A percentile compares a stretch with the other conserved stretches of the same genome.
Conservation (phyloP, 2,797 vertebrate genomes). For the Silurus aristotelis region DNA sequence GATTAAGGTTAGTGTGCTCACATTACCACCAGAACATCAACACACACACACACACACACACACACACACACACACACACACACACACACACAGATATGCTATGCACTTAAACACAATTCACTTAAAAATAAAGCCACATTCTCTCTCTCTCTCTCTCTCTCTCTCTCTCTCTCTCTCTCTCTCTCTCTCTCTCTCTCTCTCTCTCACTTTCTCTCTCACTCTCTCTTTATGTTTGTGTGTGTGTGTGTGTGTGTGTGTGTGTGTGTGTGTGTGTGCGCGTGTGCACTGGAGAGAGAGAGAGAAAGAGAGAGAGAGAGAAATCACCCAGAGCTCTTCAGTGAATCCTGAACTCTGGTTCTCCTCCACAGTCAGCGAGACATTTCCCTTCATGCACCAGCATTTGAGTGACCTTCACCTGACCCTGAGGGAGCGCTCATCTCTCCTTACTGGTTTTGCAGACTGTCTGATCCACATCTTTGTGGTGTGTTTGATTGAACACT, state of each 20-base stretch:
- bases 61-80: conserved; percentile 4
- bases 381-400: conserved; percentile 34
- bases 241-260: background rate
- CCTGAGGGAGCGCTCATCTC: conserved; percentile 10
- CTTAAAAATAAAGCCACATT: background rate
- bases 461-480: conserved; percentile 7
- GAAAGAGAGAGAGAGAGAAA: background rate
- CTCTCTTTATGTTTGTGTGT: background rate
- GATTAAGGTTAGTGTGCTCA: background rate
- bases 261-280: background rate
- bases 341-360: background rate
- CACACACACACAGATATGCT: background rate
- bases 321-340: background rate
- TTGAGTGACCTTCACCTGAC: conserved; percentile 28
- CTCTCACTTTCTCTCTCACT: background rate
- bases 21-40: conserved; percentile 25
- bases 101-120: background rate
- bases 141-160: background rate
- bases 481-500: background rate
- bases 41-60: background rate
- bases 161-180: background rate
- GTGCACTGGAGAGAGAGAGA: background rate
- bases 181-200: background rate
- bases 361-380: conserved; percentile 30
- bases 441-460: conserved; percentile 23